phyloP scores from a whole-genome alignment of 2,888 invertebrate genomes.

The Allolobophora icterica region DNA sequence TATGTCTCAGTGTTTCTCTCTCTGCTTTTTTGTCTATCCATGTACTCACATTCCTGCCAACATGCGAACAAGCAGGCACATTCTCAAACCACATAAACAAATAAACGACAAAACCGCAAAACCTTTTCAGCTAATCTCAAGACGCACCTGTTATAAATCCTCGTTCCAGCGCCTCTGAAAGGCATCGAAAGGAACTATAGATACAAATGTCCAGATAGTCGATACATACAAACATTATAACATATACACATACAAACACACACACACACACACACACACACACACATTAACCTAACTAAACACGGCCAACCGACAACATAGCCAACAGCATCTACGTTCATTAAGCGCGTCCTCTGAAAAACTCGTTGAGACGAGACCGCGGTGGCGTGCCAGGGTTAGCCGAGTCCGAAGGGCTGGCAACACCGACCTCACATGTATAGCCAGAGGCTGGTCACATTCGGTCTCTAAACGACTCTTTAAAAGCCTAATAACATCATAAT shows the following conservation, averaged over 20 bases:
- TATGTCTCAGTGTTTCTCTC: background rate
- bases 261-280: background rate
- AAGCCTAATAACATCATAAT: background rate
- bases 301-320: background rate
- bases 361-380: background rate
- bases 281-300: background rate
- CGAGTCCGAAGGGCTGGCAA: background rate
- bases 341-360: background rate
- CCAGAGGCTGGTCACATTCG: constrained; percentile 9
- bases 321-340: background rate
- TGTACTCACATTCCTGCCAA: too few species aligned
- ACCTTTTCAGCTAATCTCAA: background rate
- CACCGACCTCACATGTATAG: background rate
- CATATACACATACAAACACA: too few species aligned
- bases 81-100: background rate
- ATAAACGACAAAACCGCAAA: background rate
- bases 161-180: background rate
- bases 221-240: too few species aligned
- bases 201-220: background rate
- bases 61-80: too few species aligned
- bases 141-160: background rate
- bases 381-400: background rate
- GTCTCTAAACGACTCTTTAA: background rate
- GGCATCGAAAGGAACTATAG: background rate
- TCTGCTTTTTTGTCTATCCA: too few species aligned